These are phyloP conservation scores for Morelia viridis DNA, from an alignment of 2,797 vertebrate genomes.

Conservation along the genomic window DNA sequence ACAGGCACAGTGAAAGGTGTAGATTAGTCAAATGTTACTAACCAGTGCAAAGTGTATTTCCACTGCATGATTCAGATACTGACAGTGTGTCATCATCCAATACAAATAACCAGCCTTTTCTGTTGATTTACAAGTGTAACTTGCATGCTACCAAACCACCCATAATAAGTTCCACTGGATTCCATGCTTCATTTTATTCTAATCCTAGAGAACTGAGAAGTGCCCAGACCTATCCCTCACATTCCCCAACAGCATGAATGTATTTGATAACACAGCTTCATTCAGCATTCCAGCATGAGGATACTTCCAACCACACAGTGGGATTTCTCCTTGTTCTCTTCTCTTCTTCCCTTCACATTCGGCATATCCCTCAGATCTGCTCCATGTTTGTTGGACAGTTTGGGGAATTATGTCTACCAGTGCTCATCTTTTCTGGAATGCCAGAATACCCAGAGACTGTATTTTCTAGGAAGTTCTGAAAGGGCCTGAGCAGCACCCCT, in stretches of 20 bases:
- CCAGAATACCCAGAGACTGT: neutral
- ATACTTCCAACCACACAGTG: neutral
- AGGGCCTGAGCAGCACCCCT: neutral
- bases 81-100: neutral
- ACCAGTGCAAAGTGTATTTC: neutral
- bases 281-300: neutral
- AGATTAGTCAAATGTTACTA: neutral
- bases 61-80: neutral
- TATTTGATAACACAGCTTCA: neutral
- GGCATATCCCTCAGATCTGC: neutral
- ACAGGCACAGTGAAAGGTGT: neutral
- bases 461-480: neutral
- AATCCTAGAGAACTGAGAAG: neutral
- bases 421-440: too few species aligned
- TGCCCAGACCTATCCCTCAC: neutral
- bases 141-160: neutral
- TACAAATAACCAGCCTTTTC: neutral
- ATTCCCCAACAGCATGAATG: neutral
- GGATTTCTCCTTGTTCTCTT: neutral
- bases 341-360: neutral
- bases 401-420: too few species aligned
- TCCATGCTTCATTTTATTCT: neutral
- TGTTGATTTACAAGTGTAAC: neutral
- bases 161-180: neutral
- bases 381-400: neutral